Conservation (phyloP, 2,888 invertebrate genomes). For the Chrysina gloriosa region DNA sequence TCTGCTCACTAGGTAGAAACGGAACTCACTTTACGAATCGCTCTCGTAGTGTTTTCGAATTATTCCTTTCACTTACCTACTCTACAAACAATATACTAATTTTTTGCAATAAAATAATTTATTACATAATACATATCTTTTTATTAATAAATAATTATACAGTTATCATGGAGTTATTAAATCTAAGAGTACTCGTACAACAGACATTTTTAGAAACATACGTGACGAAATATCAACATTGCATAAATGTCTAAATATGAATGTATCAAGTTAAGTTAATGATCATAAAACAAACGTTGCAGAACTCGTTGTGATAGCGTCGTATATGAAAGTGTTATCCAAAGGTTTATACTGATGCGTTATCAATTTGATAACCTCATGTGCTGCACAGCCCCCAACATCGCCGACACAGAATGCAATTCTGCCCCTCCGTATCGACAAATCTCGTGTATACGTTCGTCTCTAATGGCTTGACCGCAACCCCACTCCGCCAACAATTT, state of each 20-base stretch:
- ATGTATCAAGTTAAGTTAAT: background rate
- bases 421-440: conserved; percentile 96
- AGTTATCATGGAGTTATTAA: too few species aligned
- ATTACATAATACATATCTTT: background rate
- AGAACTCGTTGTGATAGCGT: conserved; percentile 90
- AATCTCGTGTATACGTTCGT: conserved; percentile 95
- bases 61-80: too few species aligned
- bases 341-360: conserved; percentile 97
- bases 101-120: background rate
- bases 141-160: background rate
- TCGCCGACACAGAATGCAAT: conserved; percentile 93
- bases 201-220: too few species aligned
- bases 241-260: background rate
- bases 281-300: conserved; percentile 70
- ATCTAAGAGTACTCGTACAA: too few species aligned
- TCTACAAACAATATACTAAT: background rate
- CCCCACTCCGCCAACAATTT: conserved; percentile 90
- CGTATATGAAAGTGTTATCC: conserved; percentile 95
- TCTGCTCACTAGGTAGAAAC: too few species aligned
- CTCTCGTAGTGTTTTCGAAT: too few species aligned
- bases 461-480: conserved; percentile 78
- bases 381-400: conserved; percentile 90
- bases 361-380: conserved; percentile 94
- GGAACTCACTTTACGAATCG: too few species aligned
- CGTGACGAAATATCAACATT: background rate